Conservation (phyloP, 2,888 invertebrate genomes). For the Helicoverpa assulta region DNA sequence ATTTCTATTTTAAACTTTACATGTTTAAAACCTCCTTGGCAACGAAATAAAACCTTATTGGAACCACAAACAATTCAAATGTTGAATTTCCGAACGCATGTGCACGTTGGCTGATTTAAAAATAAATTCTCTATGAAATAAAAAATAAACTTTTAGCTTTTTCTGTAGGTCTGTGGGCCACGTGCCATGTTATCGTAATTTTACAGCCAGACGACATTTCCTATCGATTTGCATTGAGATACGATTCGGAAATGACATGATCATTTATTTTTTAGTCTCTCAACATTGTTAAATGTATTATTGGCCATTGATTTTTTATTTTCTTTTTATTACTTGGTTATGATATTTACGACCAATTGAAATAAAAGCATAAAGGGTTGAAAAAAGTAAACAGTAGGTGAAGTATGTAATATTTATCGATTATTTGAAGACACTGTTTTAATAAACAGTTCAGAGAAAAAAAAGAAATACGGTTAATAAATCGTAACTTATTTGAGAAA, state of each 20-base stretch:
- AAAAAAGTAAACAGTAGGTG: slow-evolving; percentile 19
- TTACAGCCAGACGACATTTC: slow-evolving; percentile 62
- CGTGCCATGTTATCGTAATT: slow-evolving; percentile 72
- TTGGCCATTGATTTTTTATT: slow-evolving; percentile 64
- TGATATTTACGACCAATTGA: slow-evolving; percentile 53
- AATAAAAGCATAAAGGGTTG: slow-evolving; percentile 16
- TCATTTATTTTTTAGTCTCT: slow-evolving; percentile 52
- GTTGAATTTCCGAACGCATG: slow-evolving; percentile 24
- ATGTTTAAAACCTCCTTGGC: slow-evolving; percentile 30
- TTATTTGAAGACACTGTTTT: too few species aligned
- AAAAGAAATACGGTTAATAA: too few species aligned
- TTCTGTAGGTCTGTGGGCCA: slow-evolving; percentile 54
- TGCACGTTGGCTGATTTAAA: slow-evolving; percentile 29
- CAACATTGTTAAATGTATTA: slow-evolving; percentile 63
- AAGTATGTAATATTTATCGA: too few species aligned
- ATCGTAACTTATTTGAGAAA: too few species aligned
- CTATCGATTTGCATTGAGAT: slow-evolving; percentile 75
- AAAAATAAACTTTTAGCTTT: slow-evolving; percentile 48
- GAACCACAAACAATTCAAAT: slow-evolving; percentile 18
- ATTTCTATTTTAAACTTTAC: slow-evolving; percentile 45
- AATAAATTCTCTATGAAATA: slow-evolving; percentile 50
- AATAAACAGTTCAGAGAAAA: too few species aligned
- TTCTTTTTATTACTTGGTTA: slow-evolving; percentile 36
- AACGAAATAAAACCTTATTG: slow-evolving; percentile 47
- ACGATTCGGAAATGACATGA: slow-evolving; percentile 70